Base-by-base conservation (phyloP, 1,140 invertebrate species). In the Anastrepha obliqua region DNA sequence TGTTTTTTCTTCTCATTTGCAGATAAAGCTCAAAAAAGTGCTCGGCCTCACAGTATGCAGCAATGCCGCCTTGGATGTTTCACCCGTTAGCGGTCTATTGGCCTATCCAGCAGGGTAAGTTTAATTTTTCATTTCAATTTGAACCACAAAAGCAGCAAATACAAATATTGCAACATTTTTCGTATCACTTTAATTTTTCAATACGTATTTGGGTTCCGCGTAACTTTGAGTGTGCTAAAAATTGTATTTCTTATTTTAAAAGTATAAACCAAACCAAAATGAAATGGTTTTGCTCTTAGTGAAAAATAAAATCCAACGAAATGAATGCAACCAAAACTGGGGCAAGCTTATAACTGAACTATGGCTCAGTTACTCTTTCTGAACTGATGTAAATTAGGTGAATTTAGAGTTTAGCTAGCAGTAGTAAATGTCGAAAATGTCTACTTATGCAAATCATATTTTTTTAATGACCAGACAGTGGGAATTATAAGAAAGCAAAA, bases 21-120 rank as follows among this genome's bases (percentile, higher is more conserved):
- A 99, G 98, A 97, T 99, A 90, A 98, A 98, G 93, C 95, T 99
- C 93, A 98, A 99, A 95, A 96, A 96, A 90, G 98, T 99, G 86
- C 94, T 99, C 89, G 98, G 98, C 87, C 95, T 99, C 90, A 99
- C 98, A 47, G 97, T 98, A 59, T 96, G 96, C 91, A 97, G 96
- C 92, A 99, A 98, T 95, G 97, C 98, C 89, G 97, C 97, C 8
- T 95, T 99, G 90, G 97, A 97, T 94, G 97, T 96, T 94, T 97
- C 98, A 93, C 96, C 96, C 60, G 96, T 96, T 91, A 96, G 96
- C 70, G 97, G 98, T 90, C 94, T 96, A 86, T 96, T 99, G 89
- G 98, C 98, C 11, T 99, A 99, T 96, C 98, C 98, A 87, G 98
- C 98, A 91, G 98, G 98, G 98, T 99, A 94, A 97, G 97, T 88